Evolutionary conservation across 2,888 invertebrate species (phyloP), one percentile per base, ranked within the genome.

Genomic region (Campoplex capitator): DNA sequence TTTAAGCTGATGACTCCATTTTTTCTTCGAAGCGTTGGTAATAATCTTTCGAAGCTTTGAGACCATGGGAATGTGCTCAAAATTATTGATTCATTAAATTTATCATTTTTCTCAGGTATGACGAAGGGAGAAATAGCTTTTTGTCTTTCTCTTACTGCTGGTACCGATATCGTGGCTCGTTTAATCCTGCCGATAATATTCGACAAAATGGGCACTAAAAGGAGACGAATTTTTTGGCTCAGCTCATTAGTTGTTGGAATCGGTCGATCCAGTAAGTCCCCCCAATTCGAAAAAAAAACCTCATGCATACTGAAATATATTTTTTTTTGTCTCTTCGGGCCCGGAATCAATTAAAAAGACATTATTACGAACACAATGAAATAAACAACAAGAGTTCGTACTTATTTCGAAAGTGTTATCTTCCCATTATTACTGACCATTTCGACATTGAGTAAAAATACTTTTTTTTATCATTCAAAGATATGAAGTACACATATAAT

Each of bases 151-250:
- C 96, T 97, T 92, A 97, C 97, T 51, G 97, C 97, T 11, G 96
- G 97, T 45, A 96, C 97, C 16, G 97, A 97, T 93, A 96, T 97
- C 87, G 94, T 97, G 74, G 97, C 97, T 38, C 96, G 97, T 87
- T 95, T 97, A 90, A 95, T 97, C 56, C 93, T 97, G 89, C 97
- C 97, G 45, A 97, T 97, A 23, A 96, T 97, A 90, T 97, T 97
- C 92, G 97, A 97, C 93, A 95, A 96, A 85, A 89, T 95, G 28
- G 95, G 95, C 67, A 96, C 97, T 89, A 96, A 96, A 32, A 97
- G 97, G 94, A 96, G 97, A 91, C 96, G 96, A 91, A 95, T 97
- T 54, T 97, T 97, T 92, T 96, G 97, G 93, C 91, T 96, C n/a
- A 97, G 96, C 8, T 96, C 97, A 18, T 96, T 97, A 91, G 96